Base-by-base conservation (phyloP, 1,140 invertebrate species). In the Aphelenchoides besseyi region DNA sequence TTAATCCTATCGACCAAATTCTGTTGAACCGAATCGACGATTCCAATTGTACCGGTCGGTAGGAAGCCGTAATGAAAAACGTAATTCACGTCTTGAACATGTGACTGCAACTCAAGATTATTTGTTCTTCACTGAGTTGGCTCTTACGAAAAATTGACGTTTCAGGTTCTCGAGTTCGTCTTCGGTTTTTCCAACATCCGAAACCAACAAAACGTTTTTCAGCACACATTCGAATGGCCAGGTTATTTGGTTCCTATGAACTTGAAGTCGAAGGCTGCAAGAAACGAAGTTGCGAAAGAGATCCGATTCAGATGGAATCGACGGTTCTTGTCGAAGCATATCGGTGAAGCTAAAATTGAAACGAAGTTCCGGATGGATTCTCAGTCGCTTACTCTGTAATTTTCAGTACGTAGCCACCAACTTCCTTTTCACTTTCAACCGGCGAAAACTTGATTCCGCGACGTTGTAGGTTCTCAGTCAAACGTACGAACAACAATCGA, bases 181-280 rank as follows among this genome's bases (percentile, higher is more conserved):
- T 28, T 28, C 12, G 5, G 55, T 8, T 5, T 18, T 5, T 33
- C 23, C 18, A 23, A 8, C 5, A 23, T 59, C 55, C 5, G 5
- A 8, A 8, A 59, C 32, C 5, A 59, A 18, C 18, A 23, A 23
- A 28, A 59, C 18, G 55, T 59, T 18, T 33, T 33, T 28, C 5
- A 59, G 55, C 5, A 23, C 23, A 23, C 55, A 59, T 23, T 59
- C 55, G 18, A 59, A 59, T 33, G 55, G 55, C 55, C 55, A 59
- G 12, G 12, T 12, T 23, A 48, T 8, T 8, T 12, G 23, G 5
- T 5, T 8, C 5, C 5, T 8, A 33, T 59, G 23, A 28, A 33
- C 5, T 12, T 59, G 5, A 5, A 59, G 12, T 8, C 55, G 55
- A 33, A 59, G 5, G 26, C 26, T 59, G 55, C 55, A 59, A 8